Evolutionary conservation across 2,113 vertebrate species (phyloP).

Genomic region (Smithornis capensis): DNA sequence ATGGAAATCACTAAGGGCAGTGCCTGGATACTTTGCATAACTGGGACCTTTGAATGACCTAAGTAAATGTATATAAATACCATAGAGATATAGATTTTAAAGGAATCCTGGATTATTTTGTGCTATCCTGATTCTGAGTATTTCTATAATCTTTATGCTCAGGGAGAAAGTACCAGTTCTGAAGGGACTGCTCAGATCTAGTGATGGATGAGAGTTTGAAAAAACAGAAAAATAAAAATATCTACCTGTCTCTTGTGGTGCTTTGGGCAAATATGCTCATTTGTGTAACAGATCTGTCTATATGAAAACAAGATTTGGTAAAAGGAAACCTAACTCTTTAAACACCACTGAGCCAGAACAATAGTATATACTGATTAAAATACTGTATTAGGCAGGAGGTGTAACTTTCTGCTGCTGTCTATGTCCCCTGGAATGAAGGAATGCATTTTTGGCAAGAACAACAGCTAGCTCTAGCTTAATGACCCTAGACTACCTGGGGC

Average conservation of each 20-base stretch:
- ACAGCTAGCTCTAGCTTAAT: constrained; percentile 17
- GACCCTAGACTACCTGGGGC: constrained; percentile 43
- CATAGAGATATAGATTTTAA: background rate
- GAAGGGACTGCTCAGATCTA: background rate
- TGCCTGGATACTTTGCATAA: background rate
- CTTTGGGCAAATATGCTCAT: background rate
- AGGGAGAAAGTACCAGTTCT: background rate
- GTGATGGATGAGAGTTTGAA: background rate
- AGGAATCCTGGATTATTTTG: background rate
- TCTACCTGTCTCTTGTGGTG: background rate
- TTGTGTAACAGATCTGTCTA: background rate
- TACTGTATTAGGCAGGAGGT: background rate
- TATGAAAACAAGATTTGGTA: background rate
- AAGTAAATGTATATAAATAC: background rate
- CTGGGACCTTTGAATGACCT: background rate
- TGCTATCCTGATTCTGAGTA: background rate
- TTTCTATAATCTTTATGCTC: background rate
- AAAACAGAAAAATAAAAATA: background rate
- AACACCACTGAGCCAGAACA: background rate
- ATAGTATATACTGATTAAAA: background rate
- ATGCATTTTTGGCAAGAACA: constrained; percentile 32
- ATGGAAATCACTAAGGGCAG: background rate
- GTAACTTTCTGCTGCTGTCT: constrained; percentile 20
- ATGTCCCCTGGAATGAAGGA: background rate
- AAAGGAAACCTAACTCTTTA: background rate